These are phyloP conservation scores for Elymnias hypermnestra DNA, from an alignment of 1,140 invertebrate species.

Conservation along the genomic window DNA sequence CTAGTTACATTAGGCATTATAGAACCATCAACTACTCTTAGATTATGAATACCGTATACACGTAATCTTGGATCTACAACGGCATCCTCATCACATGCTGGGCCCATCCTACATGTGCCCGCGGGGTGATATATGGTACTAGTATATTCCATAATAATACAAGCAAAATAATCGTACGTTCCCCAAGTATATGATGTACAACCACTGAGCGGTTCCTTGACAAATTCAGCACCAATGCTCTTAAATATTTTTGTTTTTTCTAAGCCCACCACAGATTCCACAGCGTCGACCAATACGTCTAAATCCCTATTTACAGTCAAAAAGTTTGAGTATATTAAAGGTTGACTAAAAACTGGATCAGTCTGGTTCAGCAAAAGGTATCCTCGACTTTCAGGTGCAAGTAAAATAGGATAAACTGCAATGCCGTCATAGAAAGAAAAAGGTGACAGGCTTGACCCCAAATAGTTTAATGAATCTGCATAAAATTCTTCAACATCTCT, in stretches of 20 bases:
- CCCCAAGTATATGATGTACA: too few species aligned
- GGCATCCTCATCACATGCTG: constrained; percentile 79
- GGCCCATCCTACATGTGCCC: constrained; percentile 92
- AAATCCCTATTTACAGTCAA: constrained; percentile 80
- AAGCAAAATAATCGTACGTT: constrained; percentile 82
- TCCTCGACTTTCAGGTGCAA: constrained; percentile 84
- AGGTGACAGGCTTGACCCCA: constrained; percentile 65
- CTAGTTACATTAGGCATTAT: constrained; percentile 81
- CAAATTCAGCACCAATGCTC: constrained; percentile 50
- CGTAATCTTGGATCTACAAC: constrained; percentile 84
- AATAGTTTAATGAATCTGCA: constrained; percentile 67
- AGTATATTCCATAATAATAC: constrained; percentile 81
- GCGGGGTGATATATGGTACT: constrained; percentile 86
- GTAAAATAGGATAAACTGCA: constrained; percentile 75
- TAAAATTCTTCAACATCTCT: constrained; percentile 65
- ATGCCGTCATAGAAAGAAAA: constrained; percentile 71
- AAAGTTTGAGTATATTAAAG: constrained; percentile 88
- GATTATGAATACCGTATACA: constrained; percentile 81
- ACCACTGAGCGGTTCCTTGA: too few species aligned
- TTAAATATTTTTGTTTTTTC: constrained; percentile 32
- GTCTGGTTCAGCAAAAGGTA: constrained; percentile 79
- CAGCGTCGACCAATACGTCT: constrained; percentile 51
- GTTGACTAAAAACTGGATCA: constrained; percentile 83
- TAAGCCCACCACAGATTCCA: constrained; percentile 70
- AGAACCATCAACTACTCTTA: constrained; percentile 86